Base-by-base conservation (phyloP, 2,113 vertebrate species). In the Spea bombifrons region DNA sequence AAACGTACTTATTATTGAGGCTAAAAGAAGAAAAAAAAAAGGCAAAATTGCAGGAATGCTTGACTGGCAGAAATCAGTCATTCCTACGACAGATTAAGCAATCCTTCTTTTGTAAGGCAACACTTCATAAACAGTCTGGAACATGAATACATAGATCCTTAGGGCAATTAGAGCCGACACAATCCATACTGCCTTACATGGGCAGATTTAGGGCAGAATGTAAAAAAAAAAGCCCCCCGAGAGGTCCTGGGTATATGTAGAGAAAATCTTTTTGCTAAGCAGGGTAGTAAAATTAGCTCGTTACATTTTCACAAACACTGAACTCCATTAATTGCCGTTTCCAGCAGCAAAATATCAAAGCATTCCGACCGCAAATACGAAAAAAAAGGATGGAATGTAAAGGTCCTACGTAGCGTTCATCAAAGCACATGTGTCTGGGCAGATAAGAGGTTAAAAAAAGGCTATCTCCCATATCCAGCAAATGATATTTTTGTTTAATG, bases 1-100 rank as follows among this genome's bases (percentile, higher is more conserved):
- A 50, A 78, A 73, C 59, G 52, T 59, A 59, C 77, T 67, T 73
- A 73, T 73, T 73, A 73, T 59, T 7, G 47, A 70, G 66, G 43
- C 66, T 61, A 61, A 50, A 44, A 59, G 75, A 44, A 47, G 75
- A 45, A 48, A 63, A 48, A 48, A 61, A 44, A 30, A 30, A 43
- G 55, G 16, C 7, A n/a, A 69, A 48, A n/a, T 48, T 44, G 61
- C 30, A 66, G 63, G 50, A 48, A 73, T 67, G 50, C n/a, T 73
- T 73, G 77, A 80, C 77, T 73, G 77, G 64, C 77, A 73, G 53
- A 63, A 59, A 80, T 73, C 71, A 80, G 73, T 79, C 77, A 67
- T 48, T 55, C 77, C 77, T 17, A 44, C 52, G 8, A 45, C 43
- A 59, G 59, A 71, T 78, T 78, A 78, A 71, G 16, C 49, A 67